Evolutionary conservation across 2,888 invertebrate genomes (phyloP).

Genomic region (Lypha dubia): DNA sequence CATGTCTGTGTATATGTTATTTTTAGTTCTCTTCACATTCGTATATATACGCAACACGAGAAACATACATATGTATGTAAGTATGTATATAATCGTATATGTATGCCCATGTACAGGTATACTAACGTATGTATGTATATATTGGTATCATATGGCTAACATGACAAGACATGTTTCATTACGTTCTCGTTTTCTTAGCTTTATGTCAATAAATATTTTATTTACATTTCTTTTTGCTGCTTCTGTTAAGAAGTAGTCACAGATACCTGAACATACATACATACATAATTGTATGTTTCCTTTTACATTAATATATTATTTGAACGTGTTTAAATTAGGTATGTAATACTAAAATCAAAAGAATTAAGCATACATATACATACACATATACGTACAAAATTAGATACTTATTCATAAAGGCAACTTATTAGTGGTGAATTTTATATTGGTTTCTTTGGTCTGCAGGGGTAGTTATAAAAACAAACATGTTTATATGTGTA

Average conservation of each 20-base stretch:
- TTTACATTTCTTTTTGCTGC: background rate
- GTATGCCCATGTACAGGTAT: background rate
- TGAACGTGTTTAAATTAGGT: constrained; percentile 19
- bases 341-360: constrained; percentile 21
- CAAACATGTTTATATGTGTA: background rate
- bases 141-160: constrained; percentile 36
- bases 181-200: constrained; percentile 4
- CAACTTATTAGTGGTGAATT: constrained; percentile 36
- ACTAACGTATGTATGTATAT: background rate
- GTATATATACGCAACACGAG: background rate
- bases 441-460: constrained; percentile 1
- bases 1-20: constrained; percentile 1
- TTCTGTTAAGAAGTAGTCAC: background rate
- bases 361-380: background rate
- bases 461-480: background rate
- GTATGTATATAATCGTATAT: too few relatives aligned
- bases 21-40: constrained; percentile 24
- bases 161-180: constrained; percentile 57
- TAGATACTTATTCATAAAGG: background rate
- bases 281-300: background rate
- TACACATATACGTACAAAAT: background rate
- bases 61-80: background rate
- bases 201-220: constrained; percentile 48
- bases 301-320: constrained; percentile 6
- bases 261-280: background rate